These are phyloP conservation scores for Trachurus trachurus DNA, from an alignment of 2,797 vertebrate genomes.

Conservation along the genomic window DNA sequence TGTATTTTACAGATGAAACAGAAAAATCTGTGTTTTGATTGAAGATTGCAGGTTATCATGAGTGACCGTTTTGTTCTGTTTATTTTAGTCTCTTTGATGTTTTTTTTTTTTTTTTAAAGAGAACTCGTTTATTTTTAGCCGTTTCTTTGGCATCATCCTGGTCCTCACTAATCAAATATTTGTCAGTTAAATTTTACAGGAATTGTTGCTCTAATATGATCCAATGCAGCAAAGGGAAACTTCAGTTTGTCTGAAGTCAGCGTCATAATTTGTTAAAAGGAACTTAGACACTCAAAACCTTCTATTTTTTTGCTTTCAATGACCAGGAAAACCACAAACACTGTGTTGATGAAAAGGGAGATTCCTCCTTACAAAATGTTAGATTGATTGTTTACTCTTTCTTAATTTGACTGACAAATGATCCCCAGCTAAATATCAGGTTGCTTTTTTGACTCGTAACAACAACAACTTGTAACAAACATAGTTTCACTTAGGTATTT, in stretches of 20 bases:
- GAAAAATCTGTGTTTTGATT: constrained; percentile 62
- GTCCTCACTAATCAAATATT: constrained; percentile 20
- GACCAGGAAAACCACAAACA: background rate
- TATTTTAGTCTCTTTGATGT: constrained; percentile 51
- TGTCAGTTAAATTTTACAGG: constrained; percentile 6
- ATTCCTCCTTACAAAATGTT: constrained; percentile 23
- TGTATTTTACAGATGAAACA: constrained; percentile 61
- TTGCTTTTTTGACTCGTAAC: constrained; percentile 52
- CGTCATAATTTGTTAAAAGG: background rate
- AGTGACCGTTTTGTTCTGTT: constrained; percentile 43
- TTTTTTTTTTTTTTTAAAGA: constrained; percentile 32
- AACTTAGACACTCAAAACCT: background rate
- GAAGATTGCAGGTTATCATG: constrained; percentile 65
- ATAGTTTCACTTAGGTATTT: constrained; percentile 14
- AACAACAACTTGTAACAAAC: background rate
- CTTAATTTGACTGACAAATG: constrained; percentile 57
- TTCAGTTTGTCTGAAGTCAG: background rate
- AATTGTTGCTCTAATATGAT: constrained; percentile 2
- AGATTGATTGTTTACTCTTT: constrained; percentile 22
- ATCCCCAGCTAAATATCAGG: constrained; percentile 30
- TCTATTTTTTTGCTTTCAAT: background rate
- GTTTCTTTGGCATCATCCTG: background rate
- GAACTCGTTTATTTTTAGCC: constrained; percentile 40
- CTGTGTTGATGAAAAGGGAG: background rate
- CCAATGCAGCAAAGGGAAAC: background rate